phyloP scores from a whole-genome alignment of 2,113 vertebrate species.

The Clarias magur region DNA sequence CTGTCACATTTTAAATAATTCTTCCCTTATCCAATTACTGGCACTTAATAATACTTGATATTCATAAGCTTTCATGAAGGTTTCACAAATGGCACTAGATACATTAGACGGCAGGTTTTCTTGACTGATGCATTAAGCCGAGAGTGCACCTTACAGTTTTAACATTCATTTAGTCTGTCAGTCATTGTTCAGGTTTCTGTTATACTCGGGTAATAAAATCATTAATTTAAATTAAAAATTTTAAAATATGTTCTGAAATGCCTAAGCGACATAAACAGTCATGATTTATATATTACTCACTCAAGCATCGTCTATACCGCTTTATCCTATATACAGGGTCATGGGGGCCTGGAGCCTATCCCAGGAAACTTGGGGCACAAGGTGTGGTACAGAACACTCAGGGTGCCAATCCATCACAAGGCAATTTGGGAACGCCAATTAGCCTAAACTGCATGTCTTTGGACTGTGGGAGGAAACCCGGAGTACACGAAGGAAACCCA shows the following conservation, averaged over 20 bases:
- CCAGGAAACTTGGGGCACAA: no score
- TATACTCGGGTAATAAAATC: neutral
- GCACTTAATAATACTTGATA: neutral
- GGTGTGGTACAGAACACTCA: no score
- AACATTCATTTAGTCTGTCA: neutral
- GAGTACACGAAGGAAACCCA: no score
- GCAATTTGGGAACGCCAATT: no score
- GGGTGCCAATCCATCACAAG: no score
- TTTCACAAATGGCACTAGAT: neutral
- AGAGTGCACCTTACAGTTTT: neutral
- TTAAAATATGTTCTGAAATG: neutral
- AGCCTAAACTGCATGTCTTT: no score
- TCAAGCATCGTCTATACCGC: no score
- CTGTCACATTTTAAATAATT: neutral
- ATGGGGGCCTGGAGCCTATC: no score
- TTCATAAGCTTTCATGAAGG: neutral
- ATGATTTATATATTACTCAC: neutral
- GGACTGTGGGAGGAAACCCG: no score
- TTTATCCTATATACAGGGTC: no score
- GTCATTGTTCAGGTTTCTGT: neutral
- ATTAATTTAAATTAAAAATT: neutral
- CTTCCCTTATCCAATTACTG: neutral
- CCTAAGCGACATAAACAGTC: neutral
- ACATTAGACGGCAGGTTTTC: neutral
- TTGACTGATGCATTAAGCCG: neutral